Evolutionary conservation across 2,888 invertebrate genomes (phyloP), one percentile per base, ranked within the genome.

Genomic region (Melangyna quadrimaculata): DNA sequence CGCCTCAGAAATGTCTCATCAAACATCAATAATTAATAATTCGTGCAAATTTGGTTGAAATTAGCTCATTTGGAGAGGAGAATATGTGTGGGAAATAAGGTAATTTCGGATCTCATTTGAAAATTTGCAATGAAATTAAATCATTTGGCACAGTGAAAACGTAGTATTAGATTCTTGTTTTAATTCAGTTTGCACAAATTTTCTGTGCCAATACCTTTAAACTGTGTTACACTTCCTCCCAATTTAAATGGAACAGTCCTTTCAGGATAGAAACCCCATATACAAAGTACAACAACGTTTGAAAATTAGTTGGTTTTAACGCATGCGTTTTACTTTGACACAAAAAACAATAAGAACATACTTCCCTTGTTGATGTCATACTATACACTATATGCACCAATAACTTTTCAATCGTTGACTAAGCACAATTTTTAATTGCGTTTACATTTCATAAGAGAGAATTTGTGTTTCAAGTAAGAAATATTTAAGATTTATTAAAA

Each of bases 341-440:
- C 17, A 78, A 72, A 75, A 75, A 67, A 70, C 61, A 35, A 69
- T 24, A 10, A 14, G 35, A 65, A 70, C 73, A 83, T 78, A 83
- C 78, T 78, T 65, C 65, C 70, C 79, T 79, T 83, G 79, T 83
- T 83, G 79, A 79, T 83, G 83, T 83, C 83, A 83, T 83, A 78
- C 48, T 83, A 73, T 73, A 82, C 59, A 48, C 55, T 74, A 74
- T 59, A 70, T 71, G 65, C 19, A 43, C 29, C 29, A 59, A 48
- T 67, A 78, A 70, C 61, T 79, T 78, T 79, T 70, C 70, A 74
- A 65, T 75, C 74, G 71, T 40, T 70, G 65, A 70, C 55, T 65
- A 55, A 83, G 72, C 69, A 43, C 32, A 43, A 57, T 63, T 73
- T 27, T 29, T 70, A 63, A 55, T 69, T 61, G 35, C 51, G 61